A percentile compares a stretch with the other conserved stretches of the same genome.
Evolutionary conservation across 2,113 vertebrate genomes (phyloP).

Genomic region (Alethe castanea): DNA sequence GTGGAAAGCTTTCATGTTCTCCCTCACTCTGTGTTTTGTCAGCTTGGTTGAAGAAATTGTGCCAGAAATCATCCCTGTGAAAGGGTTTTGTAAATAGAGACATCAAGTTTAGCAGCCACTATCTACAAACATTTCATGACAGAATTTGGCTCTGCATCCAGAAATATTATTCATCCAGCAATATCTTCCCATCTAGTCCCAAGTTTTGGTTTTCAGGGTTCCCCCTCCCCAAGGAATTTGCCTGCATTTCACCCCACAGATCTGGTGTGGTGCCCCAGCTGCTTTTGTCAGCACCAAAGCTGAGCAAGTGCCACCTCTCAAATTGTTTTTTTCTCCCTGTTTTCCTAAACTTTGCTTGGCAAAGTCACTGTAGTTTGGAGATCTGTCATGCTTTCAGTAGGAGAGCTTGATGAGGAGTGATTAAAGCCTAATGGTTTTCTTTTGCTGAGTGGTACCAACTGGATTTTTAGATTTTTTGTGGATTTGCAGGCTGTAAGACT

Average conservation of each 20-base stretch:
- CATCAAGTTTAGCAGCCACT: background rate
- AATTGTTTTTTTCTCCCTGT: background rate
- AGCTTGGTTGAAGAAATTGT: background rate
- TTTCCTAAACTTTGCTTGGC: conserved; percentile 15
- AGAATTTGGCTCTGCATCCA: background rate
- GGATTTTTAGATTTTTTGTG: background rate
- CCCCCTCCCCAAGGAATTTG: background rate
- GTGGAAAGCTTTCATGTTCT: background rate
- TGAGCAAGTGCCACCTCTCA: conserved; percentile 46
- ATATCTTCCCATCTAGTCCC: background rate
- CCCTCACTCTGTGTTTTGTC: background rate
- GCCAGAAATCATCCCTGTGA: background rate
- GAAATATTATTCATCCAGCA: background rate
- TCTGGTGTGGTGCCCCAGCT: background rate
- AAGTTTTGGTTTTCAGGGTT: background rate
- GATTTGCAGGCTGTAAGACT: background rate
- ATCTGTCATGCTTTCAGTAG: conserved; percentile 20
- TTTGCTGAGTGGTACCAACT: background rate
- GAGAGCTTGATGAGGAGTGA: background rate
- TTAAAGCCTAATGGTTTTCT: background rate
- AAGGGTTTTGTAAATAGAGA: background rate
- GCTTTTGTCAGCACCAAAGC: background rate
- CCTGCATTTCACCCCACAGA: background rate
- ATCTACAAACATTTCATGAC: background rate
- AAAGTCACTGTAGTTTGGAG: background rate